These are phyloP conservation scores for Apolygus lucorum DNA, from an alignment of 1,140 invertebrate species.

Conservation along the genomic window DNA sequence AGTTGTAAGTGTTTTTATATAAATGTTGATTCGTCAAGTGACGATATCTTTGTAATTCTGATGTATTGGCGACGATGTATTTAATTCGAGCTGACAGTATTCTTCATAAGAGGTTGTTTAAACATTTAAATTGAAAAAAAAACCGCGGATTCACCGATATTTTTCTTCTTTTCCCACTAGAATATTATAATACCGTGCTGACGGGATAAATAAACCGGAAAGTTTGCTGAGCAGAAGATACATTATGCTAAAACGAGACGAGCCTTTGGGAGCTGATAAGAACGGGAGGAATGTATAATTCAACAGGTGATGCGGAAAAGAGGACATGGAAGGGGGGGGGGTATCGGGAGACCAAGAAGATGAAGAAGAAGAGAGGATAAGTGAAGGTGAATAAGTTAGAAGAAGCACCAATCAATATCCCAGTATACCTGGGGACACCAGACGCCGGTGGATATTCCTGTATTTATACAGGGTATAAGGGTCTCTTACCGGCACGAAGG, in stretches of 20 bases:
- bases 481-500: slow-evolving; percentile 1
- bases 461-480: background rate
- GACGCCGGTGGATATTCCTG: background rate
- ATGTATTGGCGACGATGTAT: too few relatives aligned
- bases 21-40: too few relatives aligned
- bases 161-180: too few relatives aligned
- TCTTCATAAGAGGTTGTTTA: too few relatives aligned
- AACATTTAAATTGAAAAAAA: too few relatives aligned
- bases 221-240: background rate
- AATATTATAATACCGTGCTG: background rate
- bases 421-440: background rate
- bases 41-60: too few relatives aligned
- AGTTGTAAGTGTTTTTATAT: too few relatives aligned
- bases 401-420: slow-evolving; percentile 4
- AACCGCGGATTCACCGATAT: too few relatives aligned
- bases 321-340: too few relatives aligned
- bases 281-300: slow-evolving; percentile 4
- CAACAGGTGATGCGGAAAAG: slow-evolving; percentile 3
- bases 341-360: background rate
- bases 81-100: too few relatives aligned
- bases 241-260: slow-evolving; percentile 5
- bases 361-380: background rate
- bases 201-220: background rate
- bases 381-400: slow-evolving; percentile 6
- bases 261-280: slow-evolving; percentile 16